Evolutionary conservation across 1,140 invertebrate genomes (phyloP), one percentile per base, ranked within the genome.

Genomic region (Colletes gigas): DNA sequence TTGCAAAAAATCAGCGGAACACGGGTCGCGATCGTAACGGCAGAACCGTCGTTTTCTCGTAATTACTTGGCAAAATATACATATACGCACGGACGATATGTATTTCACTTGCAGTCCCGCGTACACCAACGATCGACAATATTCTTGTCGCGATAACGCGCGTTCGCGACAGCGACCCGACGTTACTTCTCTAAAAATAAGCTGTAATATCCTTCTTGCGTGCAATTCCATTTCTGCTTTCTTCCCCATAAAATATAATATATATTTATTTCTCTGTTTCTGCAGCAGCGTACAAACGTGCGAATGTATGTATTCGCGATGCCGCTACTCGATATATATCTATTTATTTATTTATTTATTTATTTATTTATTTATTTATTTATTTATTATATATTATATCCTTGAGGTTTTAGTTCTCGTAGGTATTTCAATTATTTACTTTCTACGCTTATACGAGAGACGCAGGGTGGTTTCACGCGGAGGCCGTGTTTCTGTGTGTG

Each of bases 161-260:
- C 65, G 63, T 72, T 80, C 81, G 47, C 62, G 75, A 81, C 71
- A 30, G 73, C 81, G 75, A 86, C 47, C 65, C 55, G 44, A 72
- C n/a, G 30, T 86, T 79, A 69, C 65, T 81, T 68, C 10, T 86
- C 85, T 87, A 87, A 63, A 86, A 87, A 86, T 87, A 87, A 87
- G 84, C 85, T 78, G 57, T 65, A 78, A 72, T 74, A 73, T 78
- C 59, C 55, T 55, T 83, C 60, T 85, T 73, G 66, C 84, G 84
- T 87, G 82, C 85, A 87, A 87, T 87, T 87, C 84, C 84, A 83
- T 86, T 74, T 81, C n/a, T 78, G 70, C 84, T 83, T 80, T 57
- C 30, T 65, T 67, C 67, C 67, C 74, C 62, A 82, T 72, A 85
- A 85, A 86, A 85, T 82, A 86, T 82, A 86, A 84, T 82, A 84